Conservation (phyloP, 2,888 invertebrate species). For the Ennomos quercinarius region DNA sequence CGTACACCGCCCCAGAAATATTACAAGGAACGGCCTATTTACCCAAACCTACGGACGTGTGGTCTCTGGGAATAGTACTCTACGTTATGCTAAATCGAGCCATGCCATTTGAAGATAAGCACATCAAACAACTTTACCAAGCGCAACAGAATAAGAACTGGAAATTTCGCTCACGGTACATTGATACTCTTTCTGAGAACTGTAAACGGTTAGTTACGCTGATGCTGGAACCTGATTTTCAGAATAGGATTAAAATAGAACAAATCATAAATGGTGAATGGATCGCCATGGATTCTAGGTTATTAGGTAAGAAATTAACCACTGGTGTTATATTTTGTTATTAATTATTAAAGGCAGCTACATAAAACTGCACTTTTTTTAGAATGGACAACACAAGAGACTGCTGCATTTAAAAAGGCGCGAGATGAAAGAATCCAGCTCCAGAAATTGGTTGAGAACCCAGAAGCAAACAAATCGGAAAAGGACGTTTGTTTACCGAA, state of each 20-base stretch:
- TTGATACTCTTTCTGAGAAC: constrained; percentile 83
- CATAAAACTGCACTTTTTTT: constrained; percentile 26
- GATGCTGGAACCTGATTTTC: constrained; percentile 89
- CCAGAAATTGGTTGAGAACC: constrained; percentile 50
- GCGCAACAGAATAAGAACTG: constrained; percentile 85
- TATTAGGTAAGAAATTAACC: constrained; percentile 60
- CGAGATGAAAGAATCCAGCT: constrained; percentile 62
- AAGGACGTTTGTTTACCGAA: constrained; percentile 51
- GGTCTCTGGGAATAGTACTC: constrained; percentile 92
- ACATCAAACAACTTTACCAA: constrained; percentile 89
- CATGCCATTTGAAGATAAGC: constrained; percentile 93
- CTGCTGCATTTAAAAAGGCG: constrained; percentile 69
- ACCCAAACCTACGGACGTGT: constrained; percentile 91
- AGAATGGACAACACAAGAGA: constrained; percentile 78
- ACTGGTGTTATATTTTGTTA: not conserved
- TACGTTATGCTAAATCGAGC: constrained; percentile 93
- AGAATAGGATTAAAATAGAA: constrained; percentile 85
- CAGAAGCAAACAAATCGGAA: constrained; percentile 41
- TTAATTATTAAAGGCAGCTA: no score
- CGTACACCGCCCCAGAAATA: constrained; percentile 95
- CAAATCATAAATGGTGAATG: constrained; percentile 85
- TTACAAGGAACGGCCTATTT: constrained; percentile 90
- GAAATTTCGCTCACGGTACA: constrained; percentile 89
- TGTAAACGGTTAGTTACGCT: constrained; percentile 86
- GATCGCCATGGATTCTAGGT: constrained; percentile 88